phyloP scores from a whole-genome alignment of 2,797 vertebrate genomes.

The Lindbergichthys nudifrons region DNA sequence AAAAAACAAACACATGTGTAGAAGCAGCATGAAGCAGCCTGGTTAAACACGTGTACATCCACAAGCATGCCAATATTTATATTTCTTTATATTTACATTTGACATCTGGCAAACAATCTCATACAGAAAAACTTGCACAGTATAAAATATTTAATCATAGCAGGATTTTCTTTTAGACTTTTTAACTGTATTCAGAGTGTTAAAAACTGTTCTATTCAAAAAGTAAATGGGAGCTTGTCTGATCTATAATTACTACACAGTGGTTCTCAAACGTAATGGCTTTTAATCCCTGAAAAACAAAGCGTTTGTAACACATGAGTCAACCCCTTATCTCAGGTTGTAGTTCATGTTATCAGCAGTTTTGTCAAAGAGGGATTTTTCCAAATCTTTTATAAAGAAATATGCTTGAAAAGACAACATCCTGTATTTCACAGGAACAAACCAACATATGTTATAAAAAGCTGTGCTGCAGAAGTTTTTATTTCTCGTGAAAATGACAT shows the following conservation, averaged over 20 bases:
- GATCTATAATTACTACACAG: not conserved
- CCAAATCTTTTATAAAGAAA: not conserved
- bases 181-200: not conserved
- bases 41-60: conserved; percentile 3
- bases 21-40: not conserved
- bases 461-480: not conserved
- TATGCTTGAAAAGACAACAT: not conserved
- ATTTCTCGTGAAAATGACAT: not conserved
- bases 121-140: not conserved
- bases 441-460: not conserved
- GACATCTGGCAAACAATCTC: conserved; percentile 2
- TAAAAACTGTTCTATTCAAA: not conserved
- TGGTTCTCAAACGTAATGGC: not conserved
- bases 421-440: not conserved
- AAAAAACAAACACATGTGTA: not conserved
- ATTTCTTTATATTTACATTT: conserved; percentile 27
- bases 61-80: conserved; percentile 18
- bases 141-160: conserved; percentile 20
- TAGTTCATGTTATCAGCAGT: not conserved
- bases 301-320: not conserved
- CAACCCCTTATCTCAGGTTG: not conserved
- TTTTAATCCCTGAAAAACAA: not conserved
- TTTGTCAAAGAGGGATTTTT: not conserved
- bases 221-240: not conserved
- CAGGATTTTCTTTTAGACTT: not conserved